Base-by-base conservation (phyloP, 2,113 vertebrate genomes). In the Salvelinus sp. region DNA sequence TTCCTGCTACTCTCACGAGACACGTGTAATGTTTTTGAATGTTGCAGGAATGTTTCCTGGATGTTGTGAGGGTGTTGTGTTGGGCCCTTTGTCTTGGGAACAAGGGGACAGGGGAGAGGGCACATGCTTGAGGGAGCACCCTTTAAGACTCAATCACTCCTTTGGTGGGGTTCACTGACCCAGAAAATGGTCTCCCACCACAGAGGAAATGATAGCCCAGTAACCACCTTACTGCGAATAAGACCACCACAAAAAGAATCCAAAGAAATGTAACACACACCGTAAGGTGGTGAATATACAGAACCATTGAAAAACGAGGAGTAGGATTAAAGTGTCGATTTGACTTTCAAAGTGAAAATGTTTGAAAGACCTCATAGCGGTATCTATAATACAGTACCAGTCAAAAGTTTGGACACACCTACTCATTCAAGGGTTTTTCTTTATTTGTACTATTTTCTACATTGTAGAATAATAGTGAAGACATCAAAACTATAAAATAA, bases 161-260 rank as follows among this genome's bases (percentile, higher is more conserved):
- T 95, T 95, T 95, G 87, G 92, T 88, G 90, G 90, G 89, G 92
- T 95, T 93, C 94, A 89, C 89, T 95, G 95, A 96, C 94, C 95
- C 93, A 94, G 95, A 94, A 95, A 96, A 96, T 94, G 89, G 93
- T 91, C 58, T 86, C 93, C 94, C 79, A 92, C 89, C 89, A 92
- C 73, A 93, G 88, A 96, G 96, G 95, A 96, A 96, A 95, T 95
- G 93, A 96, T 94, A 91, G 93, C 90, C 16, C 78, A 58, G 78
- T 87, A 87, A 91, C 91, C 86, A 90, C 85, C 82, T 87, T 60
- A 86, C 79, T 86, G 87, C 83, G 65, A 85, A 82, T 85, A 81
- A 80, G 50, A 70, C 82, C 86, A 81, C 80, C 58, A 74, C 27
- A n/a, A 75, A 58, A 74, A 77, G 83, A 86, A 85, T 79, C 81